Evolutionary conservation across 2,888 invertebrate species (phyloP).

Genomic region (Crematogaster levior): DNA sequence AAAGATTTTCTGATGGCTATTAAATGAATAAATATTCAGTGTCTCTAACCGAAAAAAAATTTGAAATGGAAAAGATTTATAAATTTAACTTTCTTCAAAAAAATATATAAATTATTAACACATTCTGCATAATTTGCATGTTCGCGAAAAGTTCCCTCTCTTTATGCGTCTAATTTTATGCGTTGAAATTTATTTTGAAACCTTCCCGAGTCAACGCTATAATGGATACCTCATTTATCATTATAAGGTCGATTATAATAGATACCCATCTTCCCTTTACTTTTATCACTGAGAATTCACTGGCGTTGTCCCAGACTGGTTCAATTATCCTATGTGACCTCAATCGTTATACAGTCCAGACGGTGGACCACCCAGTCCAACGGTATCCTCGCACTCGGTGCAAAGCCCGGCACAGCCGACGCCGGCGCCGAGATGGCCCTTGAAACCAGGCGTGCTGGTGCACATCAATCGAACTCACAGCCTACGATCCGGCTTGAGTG

Average conservation of each 20-base stretch:
- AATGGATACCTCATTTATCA: constrained; percentile 5
- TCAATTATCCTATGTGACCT: constrained; percentile 47
- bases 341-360: constrained; percentile 85
- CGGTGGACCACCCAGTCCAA: constrained; percentile 84
- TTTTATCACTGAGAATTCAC: constrained; percentile 37
- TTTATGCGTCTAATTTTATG: background rate
- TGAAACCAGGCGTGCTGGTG: constrained; percentile 95
- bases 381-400: constrained; percentile 81
- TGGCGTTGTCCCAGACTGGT: constrained; percentile 10
- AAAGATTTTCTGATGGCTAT: background rate
- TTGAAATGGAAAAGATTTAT: background rate
- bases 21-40: background rate
- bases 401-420: constrained; percentile 76
- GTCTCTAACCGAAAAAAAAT: background rate
- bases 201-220: background rate
- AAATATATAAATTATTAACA: background rate
- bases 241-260: constrained; percentile 12
- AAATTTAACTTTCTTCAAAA: background rate
- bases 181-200: constrained; percentile 1
- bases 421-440: constrained; percentile 92
- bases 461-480: constrained; percentile 95
- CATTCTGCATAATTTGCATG: background rate
- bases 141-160: too few relatives aligned
- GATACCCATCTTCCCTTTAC: background rate
- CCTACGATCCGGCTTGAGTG: constrained; percentile 84